Percentiles rank a stretch among this genome's conserved stretches.
These are phyloP conservation scores for Cosmia pyralina DNA, from an alignment of 2,888 invertebrate species.

Conservation along the genomic window DNA sequence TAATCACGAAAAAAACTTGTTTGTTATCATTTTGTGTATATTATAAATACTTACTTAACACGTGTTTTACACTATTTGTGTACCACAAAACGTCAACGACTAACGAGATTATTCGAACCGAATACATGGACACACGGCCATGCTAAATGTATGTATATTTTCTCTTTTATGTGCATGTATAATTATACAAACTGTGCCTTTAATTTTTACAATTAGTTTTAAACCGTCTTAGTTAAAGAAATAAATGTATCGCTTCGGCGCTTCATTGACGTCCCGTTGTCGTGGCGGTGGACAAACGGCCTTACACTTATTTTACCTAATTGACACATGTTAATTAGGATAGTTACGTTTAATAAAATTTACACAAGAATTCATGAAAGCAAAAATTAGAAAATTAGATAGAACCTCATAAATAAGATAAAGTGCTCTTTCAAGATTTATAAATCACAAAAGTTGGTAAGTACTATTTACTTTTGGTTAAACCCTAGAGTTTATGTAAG, in stretches of 20 bases:
- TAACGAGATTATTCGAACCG: too few relatives aligned
- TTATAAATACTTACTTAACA: neutral
- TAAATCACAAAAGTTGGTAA: constrained; percentile 52
- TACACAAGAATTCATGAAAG: neutral
- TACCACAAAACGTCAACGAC: too few relatives aligned
- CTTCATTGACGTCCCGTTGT: too few relatives aligned
- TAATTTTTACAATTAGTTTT: too few relatives aligned
- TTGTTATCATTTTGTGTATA: neutral
- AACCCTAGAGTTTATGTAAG: constrained; percentile 20
- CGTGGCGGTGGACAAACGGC: too few relatives aligned
- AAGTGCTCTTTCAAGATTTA: constrained; percentile 41
- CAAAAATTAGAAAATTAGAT: constrained; percentile 13
- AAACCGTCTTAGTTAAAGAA: too few relatives aligned
- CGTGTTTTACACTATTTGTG: too few relatives aligned
- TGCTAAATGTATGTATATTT: too few relatives aligned
- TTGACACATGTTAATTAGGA: neutral
- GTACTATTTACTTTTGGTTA: constrained; percentile 29
- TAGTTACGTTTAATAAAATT: neutral
- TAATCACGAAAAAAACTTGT: neutral
- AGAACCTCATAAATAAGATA: constrained; percentile 23
- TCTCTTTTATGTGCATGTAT: too few relatives aligned
- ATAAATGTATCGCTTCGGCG: too few relatives aligned
- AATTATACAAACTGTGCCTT: too few relatives aligned
- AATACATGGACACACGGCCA: too few relatives aligned
- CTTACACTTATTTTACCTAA: neutral